phyloP scores from a whole-genome alignment of 2,888 invertebrate species.

The Hedychridium roseum region DNA sequence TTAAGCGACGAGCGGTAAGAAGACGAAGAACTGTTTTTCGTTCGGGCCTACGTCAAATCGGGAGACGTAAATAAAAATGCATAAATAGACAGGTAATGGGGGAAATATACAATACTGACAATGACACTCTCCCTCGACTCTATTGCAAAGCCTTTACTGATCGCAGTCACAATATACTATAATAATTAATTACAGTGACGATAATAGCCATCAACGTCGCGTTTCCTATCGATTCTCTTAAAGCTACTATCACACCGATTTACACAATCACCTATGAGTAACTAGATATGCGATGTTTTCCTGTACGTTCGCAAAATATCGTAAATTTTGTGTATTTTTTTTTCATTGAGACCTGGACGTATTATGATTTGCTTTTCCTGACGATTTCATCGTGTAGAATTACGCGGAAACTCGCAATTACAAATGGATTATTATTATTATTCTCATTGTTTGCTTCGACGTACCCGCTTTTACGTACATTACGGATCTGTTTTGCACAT shows the following conservation, averaged over 20 bases:
- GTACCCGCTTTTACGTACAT: constrained; percentile 13
- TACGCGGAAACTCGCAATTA: constrained; percentile 10
- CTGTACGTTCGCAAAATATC: constrained; percentile 5
- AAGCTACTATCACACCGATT: constrained; percentile 64
- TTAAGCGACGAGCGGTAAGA: background rate
- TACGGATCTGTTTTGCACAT: constrained; percentile 36
- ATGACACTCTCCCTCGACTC: constrained; percentile 14
- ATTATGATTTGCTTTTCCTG: constrained; percentile 7
- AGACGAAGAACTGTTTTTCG: no score
- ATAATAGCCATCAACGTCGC: constrained; percentile 45
- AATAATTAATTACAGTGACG: constrained; percentile 34
- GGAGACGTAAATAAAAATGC: constrained; percentile 36
- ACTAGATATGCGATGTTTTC: constrained; percentile 36
- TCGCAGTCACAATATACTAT: constrained; percentile 13
- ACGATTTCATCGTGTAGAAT: constrained; percentile 8
- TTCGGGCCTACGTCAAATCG: constrained; percentile 9
- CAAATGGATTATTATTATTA: constrained; percentile 14
- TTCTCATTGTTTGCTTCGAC: background rate
- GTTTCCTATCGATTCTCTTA: constrained; percentile 53
- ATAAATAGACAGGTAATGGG: constrained; percentile 12
- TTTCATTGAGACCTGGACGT: constrained; percentile 6
- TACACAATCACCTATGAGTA: constrained; percentile 54
- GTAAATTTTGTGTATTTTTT: constrained; percentile 9
- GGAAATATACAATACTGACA: constrained; percentile 19
- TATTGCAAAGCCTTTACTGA: constrained; percentile 33